Evolutionary conservation across 1,140 invertebrate genomes (phyloP).

Genomic region (Brachionus koreanus): DNA sequence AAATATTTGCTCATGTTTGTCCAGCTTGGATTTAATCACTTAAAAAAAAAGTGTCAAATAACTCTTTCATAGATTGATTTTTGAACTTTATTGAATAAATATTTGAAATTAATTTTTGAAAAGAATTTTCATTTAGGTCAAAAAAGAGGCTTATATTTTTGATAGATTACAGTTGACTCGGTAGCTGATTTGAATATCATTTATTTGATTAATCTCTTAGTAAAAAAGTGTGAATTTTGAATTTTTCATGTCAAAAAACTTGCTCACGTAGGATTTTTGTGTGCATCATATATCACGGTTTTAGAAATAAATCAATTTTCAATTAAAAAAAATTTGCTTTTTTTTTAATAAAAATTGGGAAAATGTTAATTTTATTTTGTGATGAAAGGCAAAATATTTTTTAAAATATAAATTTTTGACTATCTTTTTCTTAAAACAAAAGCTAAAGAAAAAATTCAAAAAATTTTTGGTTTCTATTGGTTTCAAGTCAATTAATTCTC

Average conservation of each 20-base stretch:
- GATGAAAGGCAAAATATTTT: neutral
- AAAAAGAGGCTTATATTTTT: neutral
- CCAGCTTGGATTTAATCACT: neutral
- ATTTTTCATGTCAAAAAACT: neutral
- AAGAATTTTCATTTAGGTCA: neutral
- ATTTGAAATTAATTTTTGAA: neutral
- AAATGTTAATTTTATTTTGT: conserved; percentile 2
- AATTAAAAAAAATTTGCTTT: too few relatives aligned
- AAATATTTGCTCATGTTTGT: neutral
- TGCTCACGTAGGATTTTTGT: neutral
- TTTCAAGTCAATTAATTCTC: neutral
- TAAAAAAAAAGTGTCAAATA: neutral
- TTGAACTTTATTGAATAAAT: neutral
- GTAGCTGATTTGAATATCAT: neutral
- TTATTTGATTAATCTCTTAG: neutral
- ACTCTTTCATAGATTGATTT: neutral
- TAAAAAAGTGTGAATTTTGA: neutral
- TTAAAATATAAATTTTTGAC: neutral
- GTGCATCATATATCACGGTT: too few relatives aligned
- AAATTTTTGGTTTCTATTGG: conserved; percentile 30
- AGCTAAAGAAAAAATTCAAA: neutral
- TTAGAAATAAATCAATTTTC: too few relatives aligned
- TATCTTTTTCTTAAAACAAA: neutral
- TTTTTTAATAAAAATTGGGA: too few relatives aligned
- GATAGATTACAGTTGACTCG: neutral